A percentile compares a stretch with the other conserved stretches of the same genome.
Evolutionary conservation across 2,888 invertebrate species (phyloP).

Genomic region (Ormyrus pomaceus): DNA sequence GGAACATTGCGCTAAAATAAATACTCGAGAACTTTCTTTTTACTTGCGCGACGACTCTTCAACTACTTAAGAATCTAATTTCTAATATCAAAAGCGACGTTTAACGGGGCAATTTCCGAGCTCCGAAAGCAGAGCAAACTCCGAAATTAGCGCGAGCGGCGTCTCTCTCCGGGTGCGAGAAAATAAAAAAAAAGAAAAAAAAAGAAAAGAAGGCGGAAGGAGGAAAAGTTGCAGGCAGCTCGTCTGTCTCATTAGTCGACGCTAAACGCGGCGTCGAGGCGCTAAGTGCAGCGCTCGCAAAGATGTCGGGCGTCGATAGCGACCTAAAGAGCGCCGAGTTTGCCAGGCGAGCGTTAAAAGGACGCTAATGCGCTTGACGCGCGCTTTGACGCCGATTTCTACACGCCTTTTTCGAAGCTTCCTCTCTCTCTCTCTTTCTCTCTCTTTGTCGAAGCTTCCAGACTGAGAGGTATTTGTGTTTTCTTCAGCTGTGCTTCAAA

Average conservation of each 20-base stretch:
- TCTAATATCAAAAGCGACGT: no score
- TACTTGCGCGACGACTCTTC: no score
- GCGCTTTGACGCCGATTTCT: not conserved
- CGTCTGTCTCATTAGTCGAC: constrained; percentile 44
- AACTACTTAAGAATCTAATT: no score
- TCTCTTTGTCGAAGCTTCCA: not conserved
- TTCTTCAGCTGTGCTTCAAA: no score
- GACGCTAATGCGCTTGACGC: constrained; percentile 53
- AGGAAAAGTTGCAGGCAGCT: not conserved
- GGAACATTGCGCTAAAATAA: no score
- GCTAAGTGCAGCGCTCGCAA: constrained; percentile 48
- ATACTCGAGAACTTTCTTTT: no score
- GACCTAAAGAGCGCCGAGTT: constrained; percentile 20
- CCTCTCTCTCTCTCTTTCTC: constrained; percentile 10
- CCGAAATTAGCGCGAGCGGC: no score
- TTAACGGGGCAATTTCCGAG: not conserved
- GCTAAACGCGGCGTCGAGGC: constrained; percentile 44
- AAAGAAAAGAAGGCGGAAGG: not conserved
- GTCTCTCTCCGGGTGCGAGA: not conserved
- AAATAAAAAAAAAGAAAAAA: not conserved
- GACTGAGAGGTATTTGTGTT: no score
- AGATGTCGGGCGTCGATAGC: constrained; percentile 51
- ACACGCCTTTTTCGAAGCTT: not conserved
- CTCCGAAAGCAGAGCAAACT: not conserved
- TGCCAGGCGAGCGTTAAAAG: constrained; percentile 49